These are phyloP conservation scores for Hirtodrosophila confusa DNA, from an alignment of 2,888 invertebrate genomes.

Conservation along the genomic window DNA sequence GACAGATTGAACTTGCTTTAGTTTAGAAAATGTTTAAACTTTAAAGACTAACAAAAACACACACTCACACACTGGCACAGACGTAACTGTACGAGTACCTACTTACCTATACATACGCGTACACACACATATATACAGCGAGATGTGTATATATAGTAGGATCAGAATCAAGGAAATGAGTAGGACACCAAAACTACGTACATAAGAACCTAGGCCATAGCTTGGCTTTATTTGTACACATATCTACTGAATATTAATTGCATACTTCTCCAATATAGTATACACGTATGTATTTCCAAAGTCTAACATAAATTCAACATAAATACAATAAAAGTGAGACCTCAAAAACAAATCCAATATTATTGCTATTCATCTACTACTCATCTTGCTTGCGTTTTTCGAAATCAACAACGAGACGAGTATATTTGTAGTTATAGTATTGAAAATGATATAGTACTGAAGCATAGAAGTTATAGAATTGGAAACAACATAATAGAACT, in stretches of 20 bases:
- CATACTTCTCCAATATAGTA: background rate
- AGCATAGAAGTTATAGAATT: too few relatives aligned
- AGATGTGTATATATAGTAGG: background rate
- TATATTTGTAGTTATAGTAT: too few relatives aligned
- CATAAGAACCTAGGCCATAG: conserved; percentile 2
- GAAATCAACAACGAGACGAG: too few relatives aligned
- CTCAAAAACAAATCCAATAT: conserved; percentile 8
- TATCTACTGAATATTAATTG: conserved; percentile 30
- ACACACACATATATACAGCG: conserved; percentile 7
- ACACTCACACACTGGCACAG: conserved; percentile 6
- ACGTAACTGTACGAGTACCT: conserved; percentile 17
- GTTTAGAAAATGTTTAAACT: conserved; percentile 37
- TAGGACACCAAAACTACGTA: conserved; percentile 1
- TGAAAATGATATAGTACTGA: too few relatives aligned
- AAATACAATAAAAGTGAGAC: conserved; percentile 10
- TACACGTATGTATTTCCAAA: too few relatives aligned
- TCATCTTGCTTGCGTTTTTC: too few relatives aligned
- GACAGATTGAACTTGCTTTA: conserved; percentile 40
- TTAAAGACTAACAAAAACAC: conserved; percentile 29
- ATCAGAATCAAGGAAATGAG: conserved; percentile 6
- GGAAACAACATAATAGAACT: too few relatives aligned
- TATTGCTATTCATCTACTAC: too few relatives aligned
- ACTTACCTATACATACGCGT: conserved; percentile 7
- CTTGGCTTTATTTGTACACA: conserved; percentile 42
- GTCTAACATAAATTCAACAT: conserved; percentile 4